These are phyloP conservation scores for Semaprochilodus insignis DNA, from an alignment of 2,797 vertebrate genomes.

Conservation along the genomic window DNA sequence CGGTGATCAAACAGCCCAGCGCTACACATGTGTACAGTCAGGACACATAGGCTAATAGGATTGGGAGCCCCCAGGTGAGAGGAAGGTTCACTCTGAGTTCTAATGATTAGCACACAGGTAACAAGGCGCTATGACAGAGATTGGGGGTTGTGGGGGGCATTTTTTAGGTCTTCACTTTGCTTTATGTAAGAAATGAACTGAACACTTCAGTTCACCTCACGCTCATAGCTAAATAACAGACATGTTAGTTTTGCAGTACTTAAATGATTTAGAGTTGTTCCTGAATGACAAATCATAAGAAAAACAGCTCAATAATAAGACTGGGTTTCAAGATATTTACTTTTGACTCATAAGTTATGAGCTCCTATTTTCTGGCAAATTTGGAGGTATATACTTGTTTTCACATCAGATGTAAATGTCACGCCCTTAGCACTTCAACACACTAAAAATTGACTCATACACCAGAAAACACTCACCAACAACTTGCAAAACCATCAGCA, in stretches of 20 bases:
- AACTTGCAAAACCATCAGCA: slow-evolving; percentile 17
- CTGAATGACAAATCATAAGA: neutral
- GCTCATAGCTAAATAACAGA: neutral
- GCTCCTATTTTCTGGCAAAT: neutral
- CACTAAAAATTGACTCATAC: slow-evolving; percentile 6
- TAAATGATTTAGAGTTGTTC: no score
- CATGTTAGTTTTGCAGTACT: neutral
- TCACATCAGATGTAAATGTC: slow-evolving; percentile 13
- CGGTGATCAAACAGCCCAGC: slow-evolving; percentile 80
- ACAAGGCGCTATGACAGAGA: slow-evolving; percentile 65
- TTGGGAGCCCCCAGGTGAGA: slow-evolving; percentile 85
- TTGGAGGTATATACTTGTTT: neutral
- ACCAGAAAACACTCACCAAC: slow-evolving; percentile 11
- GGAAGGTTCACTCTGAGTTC: slow-evolving; percentile 79
- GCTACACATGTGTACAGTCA: slow-evolving; percentile 76
- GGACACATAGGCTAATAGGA: slow-evolving; percentile 84
- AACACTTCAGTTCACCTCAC: no score
- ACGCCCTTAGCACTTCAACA: slow-evolving; percentile 3
- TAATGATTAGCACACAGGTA: slow-evolving; percentile 75
- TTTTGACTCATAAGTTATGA: neutral
- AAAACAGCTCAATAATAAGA: neutral
- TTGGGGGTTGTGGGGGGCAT: neutral
- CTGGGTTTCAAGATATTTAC: neutral
- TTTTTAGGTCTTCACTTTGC: neutral
- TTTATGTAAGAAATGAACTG: no score